Evolutionary conservation across 1,140 invertebrate genomes (phyloP).

Genomic region (Trachymyrmex cornetzi): DNA sequence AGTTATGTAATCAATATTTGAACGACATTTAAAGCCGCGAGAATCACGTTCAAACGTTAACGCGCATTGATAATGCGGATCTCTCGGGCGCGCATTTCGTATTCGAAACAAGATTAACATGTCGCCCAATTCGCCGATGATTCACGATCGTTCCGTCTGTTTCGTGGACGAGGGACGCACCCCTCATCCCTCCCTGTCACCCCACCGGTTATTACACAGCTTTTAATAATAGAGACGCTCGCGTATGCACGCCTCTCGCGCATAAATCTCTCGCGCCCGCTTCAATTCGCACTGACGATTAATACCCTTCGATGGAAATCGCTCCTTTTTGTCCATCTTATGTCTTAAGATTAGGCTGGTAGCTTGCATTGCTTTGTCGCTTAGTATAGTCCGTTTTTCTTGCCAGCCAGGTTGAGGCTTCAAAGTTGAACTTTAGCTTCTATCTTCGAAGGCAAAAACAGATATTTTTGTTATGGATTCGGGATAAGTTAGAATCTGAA

Average conservation of each 20-base stretch:
- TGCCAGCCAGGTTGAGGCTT: too few relatives aligned
- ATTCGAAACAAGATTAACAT: slow-evolving; percentile 81
- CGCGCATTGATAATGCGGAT: slow-evolving; percentile 48
- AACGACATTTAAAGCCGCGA: slow-evolving; percentile 67
- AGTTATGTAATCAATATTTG: slow-evolving; percentile 24
- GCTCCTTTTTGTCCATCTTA: slow-evolving; percentile 31
- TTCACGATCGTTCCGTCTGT: slow-evolving; percentile 79
- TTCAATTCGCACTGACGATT: slow-evolving; percentile 73
- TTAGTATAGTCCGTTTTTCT: not conserved
- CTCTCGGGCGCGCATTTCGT: slow-evolving; percentile 57
- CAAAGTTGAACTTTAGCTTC: too few relatives aligned
- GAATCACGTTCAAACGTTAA: slow-evolving; percentile 60
- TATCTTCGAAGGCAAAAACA: too few relatives aligned
- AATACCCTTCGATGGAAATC: slow-evolving; percentile 72
- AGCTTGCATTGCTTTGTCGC: not conserved
- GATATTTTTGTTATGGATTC: too few relatives aligned
- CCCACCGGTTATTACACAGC: slow-evolving; percentile 80
- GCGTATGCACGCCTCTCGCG: slow-evolving; percentile 77
- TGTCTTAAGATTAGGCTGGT: not conserved
- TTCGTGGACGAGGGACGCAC: slow-evolving; percentile 73
- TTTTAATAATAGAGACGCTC: slow-evolving; percentile 83
- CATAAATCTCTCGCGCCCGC: slow-evolving; percentile 79
- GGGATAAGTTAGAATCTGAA: too few relatives aligned
- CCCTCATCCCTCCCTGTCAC: slow-evolving; percentile 56
- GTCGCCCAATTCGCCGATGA: slow-evolving; percentile 80